phyloP scores from a whole-genome alignment of 1,140 invertebrate genomes.

The Conopomorpha cramerella region DNA sequence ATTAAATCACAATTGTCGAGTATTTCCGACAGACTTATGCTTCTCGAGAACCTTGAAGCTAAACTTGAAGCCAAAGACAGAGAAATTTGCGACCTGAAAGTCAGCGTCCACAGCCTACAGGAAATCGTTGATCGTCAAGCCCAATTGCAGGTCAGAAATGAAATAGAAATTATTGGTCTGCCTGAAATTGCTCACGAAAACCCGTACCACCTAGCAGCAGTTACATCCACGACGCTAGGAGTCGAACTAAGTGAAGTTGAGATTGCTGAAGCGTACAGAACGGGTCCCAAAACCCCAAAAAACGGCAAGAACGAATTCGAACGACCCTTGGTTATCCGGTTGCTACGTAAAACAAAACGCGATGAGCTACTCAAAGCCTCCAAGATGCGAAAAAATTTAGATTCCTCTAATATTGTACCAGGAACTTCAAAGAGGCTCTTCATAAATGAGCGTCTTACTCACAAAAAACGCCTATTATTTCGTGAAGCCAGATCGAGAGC shows the following conservation, averaged over 20 bases:
- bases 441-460: not conserved
- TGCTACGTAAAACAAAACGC: not conserved
- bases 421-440: conserved; percentile 6
- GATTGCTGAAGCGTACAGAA: not conserved
- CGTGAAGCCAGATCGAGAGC: not conserved
- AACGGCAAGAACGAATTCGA: too few relatives aligned
- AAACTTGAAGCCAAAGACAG: too few relatives aligned
- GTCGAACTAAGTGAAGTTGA: not conserved
- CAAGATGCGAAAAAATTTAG: not conserved
- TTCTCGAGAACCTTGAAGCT: too few relatives aligned
- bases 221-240: not conserved
- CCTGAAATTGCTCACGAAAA: not conserved
- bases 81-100: too few relatives aligned
- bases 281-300: not conserved
- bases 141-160: not conserved
- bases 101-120: too few relatives aligned
- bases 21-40: too few relatives aligned
- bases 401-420: not conserved
- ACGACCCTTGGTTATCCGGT: not conserved
- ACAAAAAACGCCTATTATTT: not conserved
- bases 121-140: too few relatives aligned
- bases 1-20: too few relatives aligned
- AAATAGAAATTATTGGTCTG: not conserved
- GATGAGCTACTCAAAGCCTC: not conserved
- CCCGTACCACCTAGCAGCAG: not conserved